These are phyloP conservation scores for Phyllotis vaccarum DNA, from an alignment of 2,797 vertebrate species.

Conservation along the genomic window DNA sequence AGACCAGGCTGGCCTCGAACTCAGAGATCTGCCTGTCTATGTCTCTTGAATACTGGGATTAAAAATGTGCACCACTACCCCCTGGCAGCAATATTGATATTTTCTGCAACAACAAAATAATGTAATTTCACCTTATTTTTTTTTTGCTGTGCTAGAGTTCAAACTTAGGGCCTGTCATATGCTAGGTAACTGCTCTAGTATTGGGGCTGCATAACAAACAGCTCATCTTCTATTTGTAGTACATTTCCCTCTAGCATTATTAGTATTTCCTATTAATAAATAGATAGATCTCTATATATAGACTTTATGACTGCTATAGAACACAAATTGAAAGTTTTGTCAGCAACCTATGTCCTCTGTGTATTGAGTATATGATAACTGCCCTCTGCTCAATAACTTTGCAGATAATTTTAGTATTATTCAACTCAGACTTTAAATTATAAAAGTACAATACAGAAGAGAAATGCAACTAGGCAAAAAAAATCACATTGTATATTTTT, in stretches of 20 bases:
- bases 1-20: not conserved
- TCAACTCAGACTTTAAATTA: conserved; percentile 17
- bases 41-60: not conserved
- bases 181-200: not conserved
- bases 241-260: not conserved
- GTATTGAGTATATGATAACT: not conserved
- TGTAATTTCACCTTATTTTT: not conserved
- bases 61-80: not conserved
- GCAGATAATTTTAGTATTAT: not conserved
- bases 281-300: not conserved
- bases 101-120: conserved; percentile 21
- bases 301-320: not conserved
- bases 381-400: not conserved
- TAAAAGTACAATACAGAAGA: not conserved
- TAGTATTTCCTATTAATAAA: conserved; percentile 9
- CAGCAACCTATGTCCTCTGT: not conserved
- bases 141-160: not conserved
- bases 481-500: not conserved
- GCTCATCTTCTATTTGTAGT: not conserved
- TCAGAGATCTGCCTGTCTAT: not conserved
- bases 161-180: not conserved
- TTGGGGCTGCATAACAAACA: not conserved
- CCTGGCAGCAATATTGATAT: not conserved
- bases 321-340: not conserved
- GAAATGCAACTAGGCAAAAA: not conserved